phyloP scores from a whole-genome alignment of 2,797 vertebrate species.

The Spinibarbus caldwelli region DNA sequence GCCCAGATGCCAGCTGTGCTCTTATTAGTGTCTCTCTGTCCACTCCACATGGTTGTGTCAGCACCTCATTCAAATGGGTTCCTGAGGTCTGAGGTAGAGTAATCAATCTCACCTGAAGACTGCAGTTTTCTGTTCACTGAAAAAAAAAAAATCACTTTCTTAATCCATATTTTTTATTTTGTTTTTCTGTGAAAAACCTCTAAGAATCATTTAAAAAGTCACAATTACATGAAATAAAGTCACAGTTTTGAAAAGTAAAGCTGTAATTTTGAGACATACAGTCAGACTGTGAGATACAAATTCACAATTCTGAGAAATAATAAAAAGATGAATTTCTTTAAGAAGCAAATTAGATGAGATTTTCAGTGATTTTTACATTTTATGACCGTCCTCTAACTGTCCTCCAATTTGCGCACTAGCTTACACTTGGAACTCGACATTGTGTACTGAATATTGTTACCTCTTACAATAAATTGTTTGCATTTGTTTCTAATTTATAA shows the following conservation, averaged over 20 bases:
- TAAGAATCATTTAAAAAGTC: background rate
- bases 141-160: background rate
- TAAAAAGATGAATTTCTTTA: background rate
- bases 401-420: no score
- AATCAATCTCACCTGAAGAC: constrained; percentile 13
- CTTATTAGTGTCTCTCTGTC: constrained; percentile 70
- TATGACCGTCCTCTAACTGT: no score
- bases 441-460: no score
- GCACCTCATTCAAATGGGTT: constrained; percentile 34
- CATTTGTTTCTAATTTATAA: background rate
- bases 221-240: background rate
- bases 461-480: background rate
- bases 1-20: constrained; percentile 66
- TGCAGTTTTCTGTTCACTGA: background rate
- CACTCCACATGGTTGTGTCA: constrained; percentile 61
- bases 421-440: no score
- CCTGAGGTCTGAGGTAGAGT: background rate
- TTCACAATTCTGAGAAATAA: background rate
- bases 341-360: background rate
- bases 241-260: background rate
- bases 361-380: background rate
- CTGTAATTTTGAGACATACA: background rate
- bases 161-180: background rate
- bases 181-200: background rate
- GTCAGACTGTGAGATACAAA: background rate